Evolutionary conservation across 2,113 vertebrate species (phyloP), one percentile per base, ranked within the genome.

Genomic region (Mormyrus iriodes): DNA sequence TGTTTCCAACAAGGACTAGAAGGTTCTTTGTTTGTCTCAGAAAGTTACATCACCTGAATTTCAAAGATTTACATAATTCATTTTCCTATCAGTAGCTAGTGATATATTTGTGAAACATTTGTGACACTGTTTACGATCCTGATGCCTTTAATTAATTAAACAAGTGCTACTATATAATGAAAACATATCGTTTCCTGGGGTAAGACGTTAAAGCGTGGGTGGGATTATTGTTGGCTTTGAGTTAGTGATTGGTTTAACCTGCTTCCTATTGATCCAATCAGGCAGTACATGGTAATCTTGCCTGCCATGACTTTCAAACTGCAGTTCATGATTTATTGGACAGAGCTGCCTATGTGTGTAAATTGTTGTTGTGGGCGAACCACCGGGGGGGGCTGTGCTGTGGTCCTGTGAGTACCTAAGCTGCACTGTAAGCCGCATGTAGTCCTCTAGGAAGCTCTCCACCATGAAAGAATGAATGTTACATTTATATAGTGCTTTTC

Each of bases 391-490:
- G 49, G 7, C 27, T 55, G 51, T 39, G 49, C 39, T 46, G 85
- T 12, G 93, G 31, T 51, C 92, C 91, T 89, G 87, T n/a, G 87
- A 88, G 89, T 96, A 95, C 94, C 95, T 96, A 49, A 96, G 94
- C 86, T 94, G 89, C 84, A 94, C 95, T 0, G 95, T 95, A 92
- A 96, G 95, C 42, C 92, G 95, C 49, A 96, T 73, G 4, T 93
- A 93, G 61, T 94, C 93, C 89, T 96, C 94, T 4, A 96, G 95
- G 90, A 93, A 96, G 52, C 58, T 94, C 91, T 96, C 95, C 15
- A 85, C 88, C 4, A 96, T 95, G 46, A 85, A 58, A 24, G 44
- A 55, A 58, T n/a, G 55, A 58, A 58, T 58, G 55, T 9, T 58
- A n/a, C 55, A 24, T 58, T 58, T 58, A 58, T n/a, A 9, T 58